phyloP scores from a whole-genome alignment of 2,888 invertebrate species.

The Neoaliturus tenellus region DNA sequence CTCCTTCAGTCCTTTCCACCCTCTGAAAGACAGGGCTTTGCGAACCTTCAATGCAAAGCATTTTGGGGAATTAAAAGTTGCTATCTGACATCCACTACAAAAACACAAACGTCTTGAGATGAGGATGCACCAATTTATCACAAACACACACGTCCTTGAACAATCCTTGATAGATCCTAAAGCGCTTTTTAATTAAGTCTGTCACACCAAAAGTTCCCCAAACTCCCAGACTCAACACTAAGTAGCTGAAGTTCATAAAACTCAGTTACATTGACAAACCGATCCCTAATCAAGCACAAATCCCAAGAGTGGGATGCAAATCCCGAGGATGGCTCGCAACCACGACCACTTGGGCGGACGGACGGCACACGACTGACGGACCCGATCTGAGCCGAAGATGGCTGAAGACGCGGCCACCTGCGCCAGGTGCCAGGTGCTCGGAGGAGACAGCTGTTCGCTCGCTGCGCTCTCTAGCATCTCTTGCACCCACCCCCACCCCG shows the following conservation, averaged over 20 bases:
- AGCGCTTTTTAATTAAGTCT: too few relatives aligned
- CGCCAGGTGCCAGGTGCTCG: conserved; percentile 13
- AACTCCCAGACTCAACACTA: background rate
- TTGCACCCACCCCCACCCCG: conserved; percentile 7
- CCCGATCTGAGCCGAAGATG: background rate
- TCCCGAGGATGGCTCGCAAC: background rate
- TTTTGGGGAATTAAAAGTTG: background rate
- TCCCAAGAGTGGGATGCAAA: background rate
- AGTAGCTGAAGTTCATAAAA: too few relatives aligned
- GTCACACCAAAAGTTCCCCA: background rate
- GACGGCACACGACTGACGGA: conserved; percentile 9
- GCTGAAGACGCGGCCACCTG: conserved; percentile 6
- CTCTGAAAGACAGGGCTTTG: background rate
- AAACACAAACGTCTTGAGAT: background rate
- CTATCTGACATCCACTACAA: background rate
- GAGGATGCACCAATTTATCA: too few relatives aligned
- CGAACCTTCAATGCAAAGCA: conserved; percentile 14
- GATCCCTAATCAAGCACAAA: background rate
- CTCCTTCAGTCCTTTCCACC: background rate
- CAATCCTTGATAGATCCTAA: background rate
- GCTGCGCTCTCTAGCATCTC: background rate
- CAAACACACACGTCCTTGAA: background rate
- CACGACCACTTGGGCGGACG: conserved; percentile 4
- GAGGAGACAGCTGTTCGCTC: too few relatives aligned
- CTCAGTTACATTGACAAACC: background rate